phyloP scores from a whole-genome alignment of 2,113 vertebrate species.

The Edolisoma coerulescens region DNA sequence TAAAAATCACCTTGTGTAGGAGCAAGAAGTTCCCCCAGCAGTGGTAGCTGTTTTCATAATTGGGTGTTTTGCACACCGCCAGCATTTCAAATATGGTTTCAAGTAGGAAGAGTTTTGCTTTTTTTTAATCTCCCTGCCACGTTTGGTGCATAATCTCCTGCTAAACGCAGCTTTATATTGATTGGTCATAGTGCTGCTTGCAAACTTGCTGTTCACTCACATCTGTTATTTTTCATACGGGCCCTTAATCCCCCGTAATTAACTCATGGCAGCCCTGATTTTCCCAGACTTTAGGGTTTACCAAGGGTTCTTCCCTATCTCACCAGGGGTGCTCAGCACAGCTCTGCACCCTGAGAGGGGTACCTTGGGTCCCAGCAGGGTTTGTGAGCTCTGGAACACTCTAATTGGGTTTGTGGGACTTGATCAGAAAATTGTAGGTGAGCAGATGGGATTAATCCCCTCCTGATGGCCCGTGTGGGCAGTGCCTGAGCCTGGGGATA shows the following conservation, averaged over 20 bases:
- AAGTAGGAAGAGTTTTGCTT: neutral
- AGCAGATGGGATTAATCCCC: neutral
- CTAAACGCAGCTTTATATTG: neutral
- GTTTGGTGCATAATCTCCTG: neutral
- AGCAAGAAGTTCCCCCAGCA: neutral
- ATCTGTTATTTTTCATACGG: conserved; percentile 14
- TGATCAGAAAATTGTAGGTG: neutral
- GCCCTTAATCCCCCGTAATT: neutral
- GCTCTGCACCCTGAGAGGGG: neutral
- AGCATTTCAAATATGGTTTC: neutral
- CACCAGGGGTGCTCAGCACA: neutral
- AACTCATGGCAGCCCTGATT: neutral
- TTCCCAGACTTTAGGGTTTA: neutral
- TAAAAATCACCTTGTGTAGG: neutral
- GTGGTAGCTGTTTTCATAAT: neutral
- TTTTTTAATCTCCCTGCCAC: neutral
- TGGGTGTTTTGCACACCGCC: neutral
- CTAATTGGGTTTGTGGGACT: neutral
- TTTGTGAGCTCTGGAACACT: neutral
- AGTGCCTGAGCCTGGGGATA: neutral
- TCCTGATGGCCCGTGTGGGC: neutral
- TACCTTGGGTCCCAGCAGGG: neutral
- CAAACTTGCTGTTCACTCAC: neutral
- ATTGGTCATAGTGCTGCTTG: neutral
- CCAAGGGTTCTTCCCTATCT: neutral